These are phyloP conservation scores for Catocala nupta DNA, from an alignment of 2,888 invertebrate genomes.

Conservation along the genomic window DNA sequence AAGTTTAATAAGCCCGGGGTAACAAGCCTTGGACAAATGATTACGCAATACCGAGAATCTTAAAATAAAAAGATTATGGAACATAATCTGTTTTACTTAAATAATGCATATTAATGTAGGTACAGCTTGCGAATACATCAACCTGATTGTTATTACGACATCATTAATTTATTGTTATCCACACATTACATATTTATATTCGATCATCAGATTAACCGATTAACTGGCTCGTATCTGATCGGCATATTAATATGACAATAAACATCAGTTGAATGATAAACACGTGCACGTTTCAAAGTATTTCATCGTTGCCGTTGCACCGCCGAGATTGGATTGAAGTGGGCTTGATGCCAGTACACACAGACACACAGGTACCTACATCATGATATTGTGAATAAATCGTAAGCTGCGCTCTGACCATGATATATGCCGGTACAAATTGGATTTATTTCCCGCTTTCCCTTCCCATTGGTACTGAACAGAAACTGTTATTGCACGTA, in stretches of 20 bases:
- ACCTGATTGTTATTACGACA: not conserved
- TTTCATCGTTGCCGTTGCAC: slow-evolving; percentile 55
- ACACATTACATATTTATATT: slow-evolving; percentile 1
- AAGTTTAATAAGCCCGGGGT: too few species aligned
- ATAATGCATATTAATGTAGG: not conserved
- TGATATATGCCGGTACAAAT: slow-evolving; percentile 84
- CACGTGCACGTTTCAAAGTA: slow-evolving; percentile 44
- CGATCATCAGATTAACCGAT: not conserved
- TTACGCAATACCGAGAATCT: too few species aligned
- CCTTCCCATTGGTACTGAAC: slow-evolving; percentile 75
- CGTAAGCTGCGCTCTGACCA: slow-evolving; percentile 76
- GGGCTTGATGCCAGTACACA: slow-evolving; percentile 61
- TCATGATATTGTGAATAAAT: slow-evolving; percentile 78
- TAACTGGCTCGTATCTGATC: too few species aligned
- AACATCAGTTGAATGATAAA: slow-evolving; percentile 32
- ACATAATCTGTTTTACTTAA: not conserved
- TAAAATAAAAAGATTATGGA: too few species aligned
- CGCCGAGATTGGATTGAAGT: slow-evolving; percentile 69
- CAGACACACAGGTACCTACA: slow-evolving; percentile 32
- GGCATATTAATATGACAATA: not conserved
- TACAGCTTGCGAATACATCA: too few species aligned
- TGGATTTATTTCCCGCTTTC: slow-evolving; percentile 83
- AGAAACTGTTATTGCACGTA: slow-evolving; percentile 82
- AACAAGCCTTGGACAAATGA: too few species aligned
- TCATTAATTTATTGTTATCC: slow-evolving; percentile 2